phyloP scores from a whole-genome alignment of 2,888 invertebrate species.

The Cataglyphis livida region DNA sequence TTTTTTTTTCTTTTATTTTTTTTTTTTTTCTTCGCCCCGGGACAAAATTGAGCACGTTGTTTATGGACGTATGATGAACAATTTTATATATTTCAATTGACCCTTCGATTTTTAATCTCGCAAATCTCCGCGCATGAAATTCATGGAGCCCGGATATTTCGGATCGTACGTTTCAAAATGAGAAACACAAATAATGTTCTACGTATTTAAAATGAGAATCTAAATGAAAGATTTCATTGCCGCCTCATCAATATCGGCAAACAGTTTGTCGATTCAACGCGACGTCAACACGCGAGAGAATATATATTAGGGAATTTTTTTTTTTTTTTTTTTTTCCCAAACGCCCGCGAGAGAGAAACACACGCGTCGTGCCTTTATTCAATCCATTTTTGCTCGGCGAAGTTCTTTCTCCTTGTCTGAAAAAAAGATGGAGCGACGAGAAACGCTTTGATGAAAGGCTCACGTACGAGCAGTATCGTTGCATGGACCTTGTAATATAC shows the following conservation, averaged over 20 bases:
- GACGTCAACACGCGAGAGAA: background rate
- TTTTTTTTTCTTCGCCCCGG: background rate
- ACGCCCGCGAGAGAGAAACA: conserved; percentile 39
- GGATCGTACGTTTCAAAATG: background rate
- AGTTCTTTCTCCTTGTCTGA: conserved; percentile 30
- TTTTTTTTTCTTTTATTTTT: background rate
- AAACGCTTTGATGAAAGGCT: conserved; percentile 74
- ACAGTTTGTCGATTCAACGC: conserved; percentile 17
- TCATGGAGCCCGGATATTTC: background rate
- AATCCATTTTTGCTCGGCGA: conserved; percentile 40
- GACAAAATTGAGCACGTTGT: conserved; percentile 13
- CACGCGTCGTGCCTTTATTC: conserved; percentile 52
- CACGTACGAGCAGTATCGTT: conserved; percentile 74
- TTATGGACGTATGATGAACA: conserved; percentile 22
- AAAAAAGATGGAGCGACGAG: conserved; percentile 47
- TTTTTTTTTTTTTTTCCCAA: background rate
- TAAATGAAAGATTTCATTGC: conserved; percentile 10
- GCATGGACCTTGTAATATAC: conserved; percentile 74
- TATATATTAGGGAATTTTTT: conserved; percentile 26
- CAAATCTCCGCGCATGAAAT: background rate
- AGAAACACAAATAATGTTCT: background rate
- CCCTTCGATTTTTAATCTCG: background rate
- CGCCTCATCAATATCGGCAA: conserved; percentile 7
- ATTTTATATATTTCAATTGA: conserved; percentile 18
- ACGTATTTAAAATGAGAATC: background rate